Base-by-base conservation (phyloP, 2,113 vertebrate species). In the Brachyistius frenatus region DNA sequence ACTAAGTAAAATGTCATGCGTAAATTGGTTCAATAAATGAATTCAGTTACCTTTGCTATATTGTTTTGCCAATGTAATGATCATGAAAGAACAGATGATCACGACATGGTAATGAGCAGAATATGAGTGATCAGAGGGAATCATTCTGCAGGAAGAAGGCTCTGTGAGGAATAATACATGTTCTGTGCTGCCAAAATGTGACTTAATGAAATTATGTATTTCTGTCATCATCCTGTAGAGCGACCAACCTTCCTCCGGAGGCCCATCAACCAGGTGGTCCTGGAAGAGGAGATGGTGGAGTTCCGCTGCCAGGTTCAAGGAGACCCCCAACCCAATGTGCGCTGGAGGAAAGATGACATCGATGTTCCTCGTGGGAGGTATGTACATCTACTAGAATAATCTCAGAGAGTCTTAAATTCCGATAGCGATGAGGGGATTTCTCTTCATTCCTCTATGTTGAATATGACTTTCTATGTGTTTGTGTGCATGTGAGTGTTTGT, bases 231-330 rank as follows among this genome's bases (percentile, higher is more conserved):
- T 65, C 81, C 84, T 85, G 66, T 93, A 99, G 98, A 99, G 89
- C 95, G 98, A 68, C 98, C 98, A 53, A 96, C 96, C 15, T 99
- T 99, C 93, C 95, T 97, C 86, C 95, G 96, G 79, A 93, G 97
- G 83, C 98, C 98, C 32, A 99, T 99, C 89, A 99, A 99, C 95
- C 98, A 99, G 92, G 97, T 99, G 92, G 95, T 99, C 66, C 93
- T 99, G 91, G 98, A 99, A 78, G 97, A 99, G 62, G 98, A 99
- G 87, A 90, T 89, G 0, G 96, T 99, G 85, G 98, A 99, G 92
- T 99, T 99, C 77, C 96, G 96, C 41, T 99, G 98, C 93, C 97
- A 99, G 89, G 96, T 98, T 71, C 97, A 98, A 86, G 98, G 98
- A 39, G 98, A 99, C 91, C 98, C 97, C 53, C 97, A 93, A 67